Conservation (phyloP, 2,888 invertebrate genomes). For the Sinopyrophorus schimmeli region DNA sequence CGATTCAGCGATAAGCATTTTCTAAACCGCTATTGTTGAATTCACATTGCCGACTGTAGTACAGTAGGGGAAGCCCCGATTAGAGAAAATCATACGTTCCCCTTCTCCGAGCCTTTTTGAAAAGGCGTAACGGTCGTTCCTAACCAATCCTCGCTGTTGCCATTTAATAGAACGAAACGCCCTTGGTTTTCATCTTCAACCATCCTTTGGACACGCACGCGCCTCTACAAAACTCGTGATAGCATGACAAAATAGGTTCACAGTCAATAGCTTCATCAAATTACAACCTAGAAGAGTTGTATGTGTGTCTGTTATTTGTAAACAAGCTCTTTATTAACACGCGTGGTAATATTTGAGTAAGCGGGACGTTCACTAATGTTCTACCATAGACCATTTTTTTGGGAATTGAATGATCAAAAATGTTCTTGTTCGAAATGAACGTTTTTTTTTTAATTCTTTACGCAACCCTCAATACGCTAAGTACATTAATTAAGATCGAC, state of each 20-base stretch:
- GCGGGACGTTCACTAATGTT: no score
- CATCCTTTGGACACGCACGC: slow-evolving; percentile 43
- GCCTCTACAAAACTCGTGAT: slow-evolving; percentile 17
- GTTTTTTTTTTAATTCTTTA: no score
- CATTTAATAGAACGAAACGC: slow-evolving; percentile 50
- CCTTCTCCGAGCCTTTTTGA: slow-evolving; percentile 44
- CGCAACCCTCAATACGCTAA: no score
- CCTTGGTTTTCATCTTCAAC: slow-evolving; percentile 43
- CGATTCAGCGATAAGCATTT: slow-evolving; percentile 33
- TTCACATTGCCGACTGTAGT: slow-evolving; percentile 56
- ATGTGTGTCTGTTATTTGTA: slow-evolving; percentile 52
- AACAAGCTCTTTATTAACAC: slow-evolving; percentile 55
- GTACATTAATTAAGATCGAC: no score
- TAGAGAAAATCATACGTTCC: slow-evolving; percentile 53
- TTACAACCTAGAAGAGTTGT: slow-evolving; percentile 33
- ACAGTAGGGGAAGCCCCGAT: slow-evolving; percentile 49
- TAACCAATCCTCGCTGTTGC: slow-evolving; percentile 46
- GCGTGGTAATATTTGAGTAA: slow-evolving; percentile 2
- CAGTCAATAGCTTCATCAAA: slow-evolving; percentile 35
- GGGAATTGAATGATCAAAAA: no score
- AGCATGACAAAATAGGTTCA: slow-evolving; percentile 22
- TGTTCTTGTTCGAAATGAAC: no score
- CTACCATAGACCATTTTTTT: no score
- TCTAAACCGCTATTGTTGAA: slow-evolving; percentile 53
- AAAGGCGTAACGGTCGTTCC: slow-evolving; percentile 32